Base-by-base conservation (phyloP, 2,797 vertebrate species). In the Cynopterus sphinx region DNA sequence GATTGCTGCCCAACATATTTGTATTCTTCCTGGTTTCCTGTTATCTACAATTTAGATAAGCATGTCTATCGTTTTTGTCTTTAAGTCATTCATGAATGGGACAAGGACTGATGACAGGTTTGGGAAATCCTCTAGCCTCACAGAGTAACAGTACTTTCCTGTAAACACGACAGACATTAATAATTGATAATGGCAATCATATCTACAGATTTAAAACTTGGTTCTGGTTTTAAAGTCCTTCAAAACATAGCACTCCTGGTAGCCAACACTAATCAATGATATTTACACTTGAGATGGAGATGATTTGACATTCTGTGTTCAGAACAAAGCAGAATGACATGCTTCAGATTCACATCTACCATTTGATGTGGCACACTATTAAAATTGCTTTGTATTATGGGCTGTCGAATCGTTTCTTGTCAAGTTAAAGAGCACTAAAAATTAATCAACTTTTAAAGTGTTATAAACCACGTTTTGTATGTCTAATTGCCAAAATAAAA, bases 371-470 rank as follows among this genome's bases (percentile, higher is more conserved):
- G 57, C 21, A 49, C 49, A 57, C 41, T n/a, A 43, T 74, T 84
- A 22, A 67, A 90, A 9, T 71, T 57, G 22, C 57, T 83, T 87
- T 49, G 12, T 41, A 70, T 63, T 75, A 9, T 68, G 3, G 49
- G 49, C 68, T 28, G 4, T 33, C 36, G 31, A 87, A 11, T 87
- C 33, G 61, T 36, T 28, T 55, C 41, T 73, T 51, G 22, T 65
- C 28, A 89, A 68, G 39, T 26, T 39, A 33, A 92, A 87, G 36
- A 86, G 33, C 17, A 55, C 67, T 81, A 75, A 88, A 96, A 89
- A 24, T 78, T 81, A n/a, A 73, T 74, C 41, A 79, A 74, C 3
- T 51, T 57, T 51, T 59, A 67, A 88, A 31, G 2, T 70, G 89
- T 86, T 6, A 63, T 53, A 51, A 95, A 88, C 70, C 1, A 41